Evolutionary conservation across 2,113 vertebrate genomes (phyloP).

Genomic region (Agapornis roseicollis): DNA sequence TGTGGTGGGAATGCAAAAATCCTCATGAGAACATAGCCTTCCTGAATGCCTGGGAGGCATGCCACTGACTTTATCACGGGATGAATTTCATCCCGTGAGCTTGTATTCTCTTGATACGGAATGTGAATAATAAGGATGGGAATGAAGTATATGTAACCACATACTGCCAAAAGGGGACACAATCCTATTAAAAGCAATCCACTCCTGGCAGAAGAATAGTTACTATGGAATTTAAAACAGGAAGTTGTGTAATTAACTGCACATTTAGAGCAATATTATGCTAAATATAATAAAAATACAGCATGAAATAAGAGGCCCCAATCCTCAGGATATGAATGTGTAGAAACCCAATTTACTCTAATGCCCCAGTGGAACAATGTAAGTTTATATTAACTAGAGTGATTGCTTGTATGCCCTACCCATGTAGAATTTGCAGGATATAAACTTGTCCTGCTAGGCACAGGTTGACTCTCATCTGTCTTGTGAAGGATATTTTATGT

Average conservation of each 20-base stretch:
- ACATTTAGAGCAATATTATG: neutral
- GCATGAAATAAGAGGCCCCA: neutral
- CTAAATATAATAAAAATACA: neutral
- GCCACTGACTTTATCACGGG: neutral
- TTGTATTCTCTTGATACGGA: neutral
- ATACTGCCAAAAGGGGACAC: neutral
- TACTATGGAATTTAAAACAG: neutral
- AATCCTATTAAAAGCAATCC: conserved; percentile 1
- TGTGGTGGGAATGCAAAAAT: conserved; percentile 12
- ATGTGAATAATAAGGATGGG: neutral
- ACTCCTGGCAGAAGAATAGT: neutral
- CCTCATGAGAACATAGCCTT: neutral
- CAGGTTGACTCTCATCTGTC: neutral
- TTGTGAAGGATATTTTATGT: neutral
- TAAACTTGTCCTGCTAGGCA: neutral
- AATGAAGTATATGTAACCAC: neutral
- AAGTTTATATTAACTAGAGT: neutral
- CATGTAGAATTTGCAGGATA: neutral
- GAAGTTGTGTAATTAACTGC: neutral
- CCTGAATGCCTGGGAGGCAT: neutral
- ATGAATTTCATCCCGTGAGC: neutral
- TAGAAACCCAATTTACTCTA: neutral
- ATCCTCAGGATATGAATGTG: neutral
- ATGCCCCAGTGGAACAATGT: neutral
- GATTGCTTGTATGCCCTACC: neutral